phyloP scores from a whole-genome alignment of 2,797 vertebrate species.

The Echeneis naucrates region DNA sequence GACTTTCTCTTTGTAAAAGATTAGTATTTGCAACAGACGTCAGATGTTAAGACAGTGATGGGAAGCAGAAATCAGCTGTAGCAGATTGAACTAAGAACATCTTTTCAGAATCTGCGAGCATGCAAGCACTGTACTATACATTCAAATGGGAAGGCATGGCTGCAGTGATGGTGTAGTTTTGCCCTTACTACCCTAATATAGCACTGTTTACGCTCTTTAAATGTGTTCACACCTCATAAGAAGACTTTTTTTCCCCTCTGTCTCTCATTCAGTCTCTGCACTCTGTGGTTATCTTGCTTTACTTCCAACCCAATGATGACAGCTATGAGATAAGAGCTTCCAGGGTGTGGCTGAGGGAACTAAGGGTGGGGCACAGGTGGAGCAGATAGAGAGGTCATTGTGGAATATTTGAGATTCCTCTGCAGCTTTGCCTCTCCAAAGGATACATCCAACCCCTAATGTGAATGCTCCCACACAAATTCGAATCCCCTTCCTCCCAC shows the following conservation, averaged over 20 bases:
- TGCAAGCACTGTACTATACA: slow-evolving; percentile 13
- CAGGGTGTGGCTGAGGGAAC: slow-evolving; percentile 53
- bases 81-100: slow-evolving; percentile 8
- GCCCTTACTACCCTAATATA: slow-evolving; percentile 23
- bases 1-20: slow-evolving; percentile 48
- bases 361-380: slow-evolving; percentile 62
- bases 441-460: slow-evolving; percentile 38
- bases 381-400: slow-evolving; percentile 57
- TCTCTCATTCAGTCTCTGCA: slow-evolving; percentile 20
- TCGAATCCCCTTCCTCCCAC: slow-evolving; percentile 5
- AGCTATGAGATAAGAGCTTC: slow-evolving; percentile 46
- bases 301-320: slow-evolving; percentile 52
- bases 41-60: slow-evolving; percentile 51
- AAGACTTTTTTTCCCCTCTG: not conserved
- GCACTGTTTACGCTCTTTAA: slow-evolving; percentile 32
- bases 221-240: slow-evolving; percentile 8
- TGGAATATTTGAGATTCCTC: slow-evolving; percentile 79
- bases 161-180: slow-evolving; percentile 11
- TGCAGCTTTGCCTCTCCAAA: slow-evolving; percentile 10
- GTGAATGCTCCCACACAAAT: slow-evolving; percentile 27
- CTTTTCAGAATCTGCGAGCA: slow-evolving; percentile 15
- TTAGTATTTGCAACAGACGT: slow-evolving; percentile 57
- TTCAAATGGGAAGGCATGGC: slow-evolving; percentile 16
- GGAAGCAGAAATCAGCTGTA: slow-evolving; percentile 56
- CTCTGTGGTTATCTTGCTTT: slow-evolving; percentile 28